A percentile compares a stretch with the other conserved stretches of the same genome.
Evolutionary conservation across 2,113 vertebrate species (phyloP).

Genomic region (Oreochromis tanganicae): DNA sequence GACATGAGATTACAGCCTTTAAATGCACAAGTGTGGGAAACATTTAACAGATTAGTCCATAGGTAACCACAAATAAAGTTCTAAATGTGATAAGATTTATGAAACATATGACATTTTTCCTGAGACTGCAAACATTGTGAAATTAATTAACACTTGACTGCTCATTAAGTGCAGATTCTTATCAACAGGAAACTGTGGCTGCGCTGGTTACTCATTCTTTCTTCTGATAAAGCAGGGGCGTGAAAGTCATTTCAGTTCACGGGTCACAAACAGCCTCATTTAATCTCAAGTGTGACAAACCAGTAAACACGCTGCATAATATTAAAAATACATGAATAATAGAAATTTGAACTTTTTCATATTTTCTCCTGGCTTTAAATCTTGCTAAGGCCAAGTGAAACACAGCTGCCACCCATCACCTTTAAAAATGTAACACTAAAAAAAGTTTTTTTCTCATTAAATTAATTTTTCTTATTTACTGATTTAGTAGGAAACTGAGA

Average conservation of each 20-base stretch:
- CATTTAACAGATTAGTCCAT: background rate
- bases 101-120: background rate
- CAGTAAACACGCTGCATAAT: background rate
- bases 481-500: background rate
- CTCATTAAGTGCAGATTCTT: background rate
- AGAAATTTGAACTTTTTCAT: background rate
- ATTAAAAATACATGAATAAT: rapidly evolving
- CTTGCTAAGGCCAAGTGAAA: background rate
- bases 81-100: background rate
- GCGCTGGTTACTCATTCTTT: background rate
- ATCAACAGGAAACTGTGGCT: background rate
- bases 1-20: background rate
- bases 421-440: background rate
- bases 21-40: background rate
- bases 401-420: background rate
- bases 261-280: background rate
- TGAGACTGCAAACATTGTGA: background rate
- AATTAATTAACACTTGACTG: background rate
- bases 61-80: background rate
- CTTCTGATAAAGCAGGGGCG: background rate
- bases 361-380: background rate
- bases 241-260: background rate
- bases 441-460: background rate
- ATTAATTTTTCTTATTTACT: background rate
- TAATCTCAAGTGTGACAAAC: background rate